Conservation (phyloP, 2,888 invertebrate species). For the Serrognathus titanus region DNA sequence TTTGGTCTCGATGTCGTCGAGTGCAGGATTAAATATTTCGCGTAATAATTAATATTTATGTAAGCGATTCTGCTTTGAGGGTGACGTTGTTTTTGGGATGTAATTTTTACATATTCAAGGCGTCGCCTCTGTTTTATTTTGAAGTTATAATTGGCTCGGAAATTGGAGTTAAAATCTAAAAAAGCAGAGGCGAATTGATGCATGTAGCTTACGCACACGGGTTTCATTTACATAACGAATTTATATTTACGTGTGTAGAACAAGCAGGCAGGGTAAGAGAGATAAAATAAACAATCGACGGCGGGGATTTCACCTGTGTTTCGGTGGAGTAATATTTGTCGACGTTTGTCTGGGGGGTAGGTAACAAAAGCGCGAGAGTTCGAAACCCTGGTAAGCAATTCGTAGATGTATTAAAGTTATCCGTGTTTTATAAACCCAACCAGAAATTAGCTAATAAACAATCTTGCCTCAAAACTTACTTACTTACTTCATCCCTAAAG, state of each 20-base stretch:
- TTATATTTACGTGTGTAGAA: background rate
- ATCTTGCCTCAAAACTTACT: slow-evolving; percentile 39
- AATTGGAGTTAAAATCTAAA: too few relatives aligned
- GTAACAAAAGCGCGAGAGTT: background rate
- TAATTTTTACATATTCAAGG: too few relatives aligned
- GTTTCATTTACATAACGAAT: background rate
- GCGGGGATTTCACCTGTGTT: background rate
- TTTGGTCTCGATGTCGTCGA: too few relatives aligned
- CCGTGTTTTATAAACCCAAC: slow-evolving; percentile 10
- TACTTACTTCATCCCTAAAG: slow-evolving; percentile 38
- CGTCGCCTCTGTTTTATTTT: too few relatives aligned
- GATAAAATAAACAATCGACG: slow-evolving; percentile 2
- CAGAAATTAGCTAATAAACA: slow-evolving; percentile 39
- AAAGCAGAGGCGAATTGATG: too few relatives aligned
- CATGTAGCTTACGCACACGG: too few relatives aligned
- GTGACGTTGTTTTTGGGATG: too few relatives aligned
- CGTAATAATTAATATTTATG: too few relatives aligned
- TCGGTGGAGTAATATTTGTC: background rate
- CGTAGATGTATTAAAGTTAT: slow-evolving; percentile 6
- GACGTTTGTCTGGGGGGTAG: background rate
- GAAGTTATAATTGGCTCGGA: too few relatives aligned
- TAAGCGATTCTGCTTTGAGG: too few relatives aligned
- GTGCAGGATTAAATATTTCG: too few relatives aligned
- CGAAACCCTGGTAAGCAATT: background rate
- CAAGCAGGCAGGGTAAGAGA: background rate